These are phyloP conservation scores for Drosophila fulvimacula DNA, from an alignment of 2,888 invertebrate genomes.

Conservation along the genomic window DNA sequence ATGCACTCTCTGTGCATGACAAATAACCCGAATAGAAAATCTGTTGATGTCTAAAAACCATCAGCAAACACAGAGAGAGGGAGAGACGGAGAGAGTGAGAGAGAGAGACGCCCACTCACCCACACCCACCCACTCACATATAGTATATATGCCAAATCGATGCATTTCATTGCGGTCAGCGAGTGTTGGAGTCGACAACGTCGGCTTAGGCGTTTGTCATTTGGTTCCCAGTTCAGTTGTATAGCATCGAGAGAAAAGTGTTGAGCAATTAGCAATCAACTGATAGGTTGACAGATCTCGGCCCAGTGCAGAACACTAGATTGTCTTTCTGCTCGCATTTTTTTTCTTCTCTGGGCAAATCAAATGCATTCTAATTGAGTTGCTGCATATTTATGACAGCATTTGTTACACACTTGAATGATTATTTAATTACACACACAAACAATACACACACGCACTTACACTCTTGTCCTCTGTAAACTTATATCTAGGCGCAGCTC, in stretches of 20 bases:
- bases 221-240: constrained; percentile 32
- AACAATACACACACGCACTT: no score
- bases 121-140: constrained; percentile 1
- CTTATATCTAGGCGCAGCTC: not conserved
- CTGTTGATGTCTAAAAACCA: constrained; percentile 73
- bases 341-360: constrained; percentile 7
- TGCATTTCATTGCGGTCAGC: constrained; percentile 45
- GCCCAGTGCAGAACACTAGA: not conserved
- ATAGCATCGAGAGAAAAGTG: constrained; percentile 54
- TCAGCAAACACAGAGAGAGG: constrained; percentile 27
- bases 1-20: constrained; percentile 57
- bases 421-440: constrained; percentile 2
- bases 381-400: constrained; percentile 31
- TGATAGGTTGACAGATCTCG: constrained; percentile 23
- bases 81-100: not conserved
- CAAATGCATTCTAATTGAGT: constrained; percentile 58
- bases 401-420: constrained; percentile 1
- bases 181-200: constrained; percentile 12
- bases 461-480: not conserved
- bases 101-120: constrained; percentile 8
- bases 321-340: constrained; percentile 6
- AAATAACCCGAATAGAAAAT: constrained; percentile 77
- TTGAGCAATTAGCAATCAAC: constrained; percentile 71
- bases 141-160: constrained; percentile 53
- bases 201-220: constrained; percentile 10